Percentiles rank a stretch among this genome's conserved stretches.
Evolutionary conservation across 2,113 vertebrate genomes (phyloP).

Genomic region (Ornithorhynchus anatinus): DNA sequence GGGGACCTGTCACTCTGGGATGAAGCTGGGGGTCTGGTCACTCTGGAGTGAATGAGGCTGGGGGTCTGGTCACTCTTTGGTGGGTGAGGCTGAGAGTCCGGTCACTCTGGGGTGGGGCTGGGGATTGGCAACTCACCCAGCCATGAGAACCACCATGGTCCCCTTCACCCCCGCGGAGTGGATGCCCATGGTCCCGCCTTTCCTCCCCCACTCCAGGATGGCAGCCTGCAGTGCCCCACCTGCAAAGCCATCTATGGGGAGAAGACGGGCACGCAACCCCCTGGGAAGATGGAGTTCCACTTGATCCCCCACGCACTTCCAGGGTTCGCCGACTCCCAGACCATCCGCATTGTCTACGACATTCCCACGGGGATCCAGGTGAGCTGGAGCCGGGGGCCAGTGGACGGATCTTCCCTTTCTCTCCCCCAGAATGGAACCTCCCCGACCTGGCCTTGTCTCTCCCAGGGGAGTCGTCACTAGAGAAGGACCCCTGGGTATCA

Average conservation of each 20-base stretch:
- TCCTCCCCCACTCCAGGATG: conserved; percentile 74
- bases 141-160: too few species aligned
- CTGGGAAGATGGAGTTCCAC: conserved; percentile 97
- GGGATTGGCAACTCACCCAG: too few species aligned
- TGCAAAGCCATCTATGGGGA: conserved; percentile 97
- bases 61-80: background rate
- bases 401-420: too few species aligned
- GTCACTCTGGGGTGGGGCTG: background rate
- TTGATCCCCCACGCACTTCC: conserved; percentile 95
- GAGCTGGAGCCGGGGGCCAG: too few species aligned
- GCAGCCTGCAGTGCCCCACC: conserved; percentile 95
- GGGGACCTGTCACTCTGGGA: too few species aligned
- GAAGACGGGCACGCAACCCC: conserved; percentile 94
- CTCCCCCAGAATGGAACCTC: rapidly evolving
- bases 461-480: background rate
- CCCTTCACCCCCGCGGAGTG: too few species aligned
- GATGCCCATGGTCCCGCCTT: background rate
- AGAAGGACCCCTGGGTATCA: too few species aligned
- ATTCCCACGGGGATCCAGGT: conserved; percentile 96
- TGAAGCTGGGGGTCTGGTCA: too few species aligned
- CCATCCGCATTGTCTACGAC: conserved; percentile 94
- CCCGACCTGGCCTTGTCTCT: rapidly evolving
- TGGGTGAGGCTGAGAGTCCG: background rate
- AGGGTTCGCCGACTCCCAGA: conserved; percentile 85
- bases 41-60: background rate